These are phyloP conservation scores for Sylvilagus bachmani DNA, from an alignment of 2,113 vertebrate species.

Conservation along the genomic window DNA sequence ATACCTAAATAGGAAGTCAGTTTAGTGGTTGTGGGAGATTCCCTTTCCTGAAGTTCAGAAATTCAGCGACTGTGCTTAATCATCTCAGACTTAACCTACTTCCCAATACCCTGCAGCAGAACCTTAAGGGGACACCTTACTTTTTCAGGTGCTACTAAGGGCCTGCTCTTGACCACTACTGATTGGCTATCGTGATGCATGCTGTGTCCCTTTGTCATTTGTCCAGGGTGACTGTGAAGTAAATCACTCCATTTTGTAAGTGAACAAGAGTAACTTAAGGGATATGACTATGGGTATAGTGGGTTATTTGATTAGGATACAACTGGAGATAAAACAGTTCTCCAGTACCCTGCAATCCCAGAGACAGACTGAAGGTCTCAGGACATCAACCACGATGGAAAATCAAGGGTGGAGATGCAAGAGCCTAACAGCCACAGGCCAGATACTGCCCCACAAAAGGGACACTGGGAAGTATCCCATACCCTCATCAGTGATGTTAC, in stretches of 20 bases:
- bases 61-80: background rate
- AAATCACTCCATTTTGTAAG: background rate
- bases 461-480: background rate
- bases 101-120: background rate
- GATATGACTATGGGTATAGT: background rate
- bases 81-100: background rate
- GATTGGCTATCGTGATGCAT: background rate
- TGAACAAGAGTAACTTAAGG: background rate
- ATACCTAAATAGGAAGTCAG: background rate
- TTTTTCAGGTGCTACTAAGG: background rate
- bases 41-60: background rate
- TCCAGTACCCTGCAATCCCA: background rate
- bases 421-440: accelerated
- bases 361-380: background rate
- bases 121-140: background rate
- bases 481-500: background rate
- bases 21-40: background rate
- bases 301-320: background rate
- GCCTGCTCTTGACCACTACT: background rate
- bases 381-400: background rate
- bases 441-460: background rate
- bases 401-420: background rate
- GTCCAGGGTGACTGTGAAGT: background rate
- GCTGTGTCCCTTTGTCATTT: background rate
- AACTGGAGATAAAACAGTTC: background rate